phyloP scores from a whole-genome alignment of 92 coral and sea anemone genomes.

The Siderastrea radians region DNA sequence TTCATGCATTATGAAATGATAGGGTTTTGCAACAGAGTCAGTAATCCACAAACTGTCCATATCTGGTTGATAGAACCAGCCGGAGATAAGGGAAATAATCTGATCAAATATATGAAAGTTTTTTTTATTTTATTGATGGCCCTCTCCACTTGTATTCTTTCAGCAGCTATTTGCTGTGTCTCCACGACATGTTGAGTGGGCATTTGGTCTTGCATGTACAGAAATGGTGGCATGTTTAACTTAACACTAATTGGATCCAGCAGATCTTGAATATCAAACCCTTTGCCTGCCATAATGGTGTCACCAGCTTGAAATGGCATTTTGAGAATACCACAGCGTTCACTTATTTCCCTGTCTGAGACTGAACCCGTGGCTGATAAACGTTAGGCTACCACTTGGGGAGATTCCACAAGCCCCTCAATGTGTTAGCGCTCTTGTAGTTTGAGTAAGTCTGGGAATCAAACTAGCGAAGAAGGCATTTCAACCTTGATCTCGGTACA shows the following conservation, averaged over 20 bases:
- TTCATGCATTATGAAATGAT: constrained; percentile 37
- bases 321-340: constrained; percentile 56
- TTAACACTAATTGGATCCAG: constrained; percentile 66
- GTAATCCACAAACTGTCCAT: constrained; percentile 72
- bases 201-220: constrained; percentile 64
- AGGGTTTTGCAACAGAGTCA: constrained; percentile 73
- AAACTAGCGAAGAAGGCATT: too few species aligned
- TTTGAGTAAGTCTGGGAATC: too few species aligned
- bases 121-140: constrained; percentile 67
- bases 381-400: too few species aligned
- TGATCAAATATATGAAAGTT: constrained; percentile 65
- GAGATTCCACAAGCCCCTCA: too few species aligned
- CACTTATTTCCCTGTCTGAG: constrained; percentile 53
- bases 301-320: constrained; percentile 61
- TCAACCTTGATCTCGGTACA: too few species aligned
- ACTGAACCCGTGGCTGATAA: too few species aligned
- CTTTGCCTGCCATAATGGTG: constrained; percentile 59
- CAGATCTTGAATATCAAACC: constrained; percentile 64
- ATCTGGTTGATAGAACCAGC: constrained; percentile 68
- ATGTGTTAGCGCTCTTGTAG: too few species aligned
- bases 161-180: constrained; percentile 67
- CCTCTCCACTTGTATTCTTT: constrained; percentile 62
- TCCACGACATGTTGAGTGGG: constrained; percentile 46
- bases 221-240: constrained; percentile 55
- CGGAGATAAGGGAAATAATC: constrained; percentile 56